A percentile compares a stretch with the other conserved stretches of the same genome.
Conservation (phyloP, 2,888 invertebrate species). For the Melanostoma mellinum region DNA sequence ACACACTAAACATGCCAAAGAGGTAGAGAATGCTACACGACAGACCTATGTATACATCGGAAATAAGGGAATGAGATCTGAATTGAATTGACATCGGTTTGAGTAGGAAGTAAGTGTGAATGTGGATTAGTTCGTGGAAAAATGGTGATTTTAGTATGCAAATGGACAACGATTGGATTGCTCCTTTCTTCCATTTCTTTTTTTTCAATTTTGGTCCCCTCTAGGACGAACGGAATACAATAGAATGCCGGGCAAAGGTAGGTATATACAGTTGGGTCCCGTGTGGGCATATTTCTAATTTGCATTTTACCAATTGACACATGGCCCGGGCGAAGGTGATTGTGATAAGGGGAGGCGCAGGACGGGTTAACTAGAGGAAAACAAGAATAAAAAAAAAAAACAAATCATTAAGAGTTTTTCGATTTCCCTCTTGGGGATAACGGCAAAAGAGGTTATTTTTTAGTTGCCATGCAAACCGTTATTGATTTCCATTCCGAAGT, state of each 20-base stretch:
- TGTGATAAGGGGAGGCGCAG: conserved; percentile 5
- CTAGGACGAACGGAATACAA: conserved; percentile 1
- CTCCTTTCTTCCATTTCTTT: conserved; percentile 25
- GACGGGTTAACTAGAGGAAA: conserved; percentile 11
- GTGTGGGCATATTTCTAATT: conserved; percentile 72
- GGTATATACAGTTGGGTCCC: conserved; percentile 16
- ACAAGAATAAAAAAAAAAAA: conserved; percentile 48
- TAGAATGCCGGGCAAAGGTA: conserved; percentile 43
- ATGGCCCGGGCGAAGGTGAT: conserved; percentile 31
- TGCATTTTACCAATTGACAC: conserved; percentile 72
- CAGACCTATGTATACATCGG: conserved; percentile 11
- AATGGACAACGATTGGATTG: conserved; percentile 71
- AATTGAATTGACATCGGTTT: conserved; percentile 69
- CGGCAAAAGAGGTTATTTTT: conserved; percentile 25
- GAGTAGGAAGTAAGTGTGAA: conserved; percentile 67
- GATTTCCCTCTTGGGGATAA: conserved; percentile 48
- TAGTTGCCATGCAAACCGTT: conserved; percentile 69
- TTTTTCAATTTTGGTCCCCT: conserved; percentile 58
- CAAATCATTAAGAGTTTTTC: conserved; percentile 68
- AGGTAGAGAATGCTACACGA: neutral
- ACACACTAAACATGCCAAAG: conserved; percentile 4
- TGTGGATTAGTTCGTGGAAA: conserved; percentile 72
- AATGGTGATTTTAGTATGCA: conserved; percentile 73
- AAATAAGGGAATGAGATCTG: conserved; percentile 45
- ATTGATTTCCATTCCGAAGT: conserved; percentile 70